Evolutionary conservation across 2,113 vertebrate species (phyloP), one percentile per base, ranked within the genome.

Genomic region (Callaeas wilsoni): DNA sequence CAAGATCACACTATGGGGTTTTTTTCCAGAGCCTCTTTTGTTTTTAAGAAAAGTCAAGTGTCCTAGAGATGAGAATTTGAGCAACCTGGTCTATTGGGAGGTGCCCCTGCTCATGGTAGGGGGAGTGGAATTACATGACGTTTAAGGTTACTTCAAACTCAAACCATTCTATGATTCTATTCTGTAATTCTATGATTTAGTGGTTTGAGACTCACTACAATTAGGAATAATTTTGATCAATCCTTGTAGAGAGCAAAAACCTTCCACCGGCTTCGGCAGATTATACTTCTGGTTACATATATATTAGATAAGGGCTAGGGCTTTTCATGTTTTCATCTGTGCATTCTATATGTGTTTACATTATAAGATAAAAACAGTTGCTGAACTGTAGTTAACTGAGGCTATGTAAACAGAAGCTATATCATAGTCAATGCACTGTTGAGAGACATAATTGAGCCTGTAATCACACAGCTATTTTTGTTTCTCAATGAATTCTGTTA

Each of bases 1-100:
- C 30, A 59, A 77, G 32, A 64, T 41, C n/a, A 67, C 33, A 62
- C 3, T 0, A 0, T 16, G 13, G 4, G 6, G 1, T 3, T 44
- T 59, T 29, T 73, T 57, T 30, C 29, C 55, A 88, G 37, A 90
- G 14, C 9, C 3, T 3, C 15, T 69, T 60, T n/a, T 50, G 7
- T 16, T 76, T 80, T 42, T 46, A 55, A 81, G 50, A 57, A 67
- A 78, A 33, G 4, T 39, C 8, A 64, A 41, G 18, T 37, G 39
- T 26, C 46, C 12, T 49, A 55, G n/a, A 69, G 26, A 55, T 32
- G 10, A 15, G 4, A 21, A 47, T 69, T 68, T 27, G 25, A 83
- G 41, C 16, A 89, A 23, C 9, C 17, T 35, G 30, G 14, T 55
- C 12, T 59, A 65, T 6, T 22, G 35, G 32, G 18, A 80, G 9